A percentile compares a stretch with the other conserved stretches of the same genome.
phyloP scores from a whole-genome alignment of 2,113 vertebrate genomes.

The Porphyrio hochstetteri region DNA sequence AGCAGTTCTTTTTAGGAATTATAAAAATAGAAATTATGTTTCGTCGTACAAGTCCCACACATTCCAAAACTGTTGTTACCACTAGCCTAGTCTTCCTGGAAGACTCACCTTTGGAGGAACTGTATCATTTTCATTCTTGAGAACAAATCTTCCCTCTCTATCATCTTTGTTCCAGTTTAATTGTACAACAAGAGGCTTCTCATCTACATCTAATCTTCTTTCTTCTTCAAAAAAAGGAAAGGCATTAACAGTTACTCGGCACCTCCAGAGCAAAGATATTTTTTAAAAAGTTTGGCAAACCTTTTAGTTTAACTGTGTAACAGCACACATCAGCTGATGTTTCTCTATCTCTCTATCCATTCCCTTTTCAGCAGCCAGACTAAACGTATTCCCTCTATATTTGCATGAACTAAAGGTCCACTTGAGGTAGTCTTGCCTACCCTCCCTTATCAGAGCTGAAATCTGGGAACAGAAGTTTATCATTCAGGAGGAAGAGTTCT shows the following conservation, averaged over 20 bases:
- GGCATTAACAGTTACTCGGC: conserved; percentile 23
- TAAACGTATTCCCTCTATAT: background rate
- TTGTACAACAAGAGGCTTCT: conserved; percentile 97
- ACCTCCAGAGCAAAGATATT: background rate
- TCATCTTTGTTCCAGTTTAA: conserved; percentile 99
- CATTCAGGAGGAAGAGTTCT: background rate
- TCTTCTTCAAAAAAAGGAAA: conserved; percentile 86
- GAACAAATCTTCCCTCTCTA: conserved; percentile 94
- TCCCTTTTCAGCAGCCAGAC: background rate
- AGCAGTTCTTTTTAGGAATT: background rate
- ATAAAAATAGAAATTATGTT: background rate
- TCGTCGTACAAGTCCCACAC: background rate
- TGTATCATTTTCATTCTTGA: conserved; percentile 98
- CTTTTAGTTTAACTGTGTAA: no score
- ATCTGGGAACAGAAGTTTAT: background rate
- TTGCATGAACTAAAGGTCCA: background rate
- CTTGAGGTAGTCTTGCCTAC: background rate
- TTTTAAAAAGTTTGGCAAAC: no score
- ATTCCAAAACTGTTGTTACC: background rate
- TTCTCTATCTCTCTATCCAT: no score
- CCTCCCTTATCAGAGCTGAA: background rate
- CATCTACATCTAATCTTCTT: conserved; percentile 96
- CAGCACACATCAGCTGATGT: no score
- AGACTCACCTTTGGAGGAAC: conserved; percentile 85
- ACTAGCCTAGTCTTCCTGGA: background rate